Conservation (phyloP, 2,113 vertebrate genomes). For the Chloebia gouldiae region DNA sequence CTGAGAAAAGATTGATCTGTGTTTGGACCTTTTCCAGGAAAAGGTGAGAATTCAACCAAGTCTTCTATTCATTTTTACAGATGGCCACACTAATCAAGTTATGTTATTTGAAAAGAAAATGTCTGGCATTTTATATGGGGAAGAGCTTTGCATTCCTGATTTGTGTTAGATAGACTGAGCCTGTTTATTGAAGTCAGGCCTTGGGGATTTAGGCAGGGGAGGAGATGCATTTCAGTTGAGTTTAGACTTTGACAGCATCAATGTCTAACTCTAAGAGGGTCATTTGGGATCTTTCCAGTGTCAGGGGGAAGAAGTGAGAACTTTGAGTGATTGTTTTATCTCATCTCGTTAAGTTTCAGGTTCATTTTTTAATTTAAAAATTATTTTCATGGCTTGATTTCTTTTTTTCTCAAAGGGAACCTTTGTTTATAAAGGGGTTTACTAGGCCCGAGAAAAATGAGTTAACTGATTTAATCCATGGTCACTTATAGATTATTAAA, state of each 20-base stretch:
- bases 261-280: background rate
- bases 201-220: background rate
- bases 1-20: background rate
- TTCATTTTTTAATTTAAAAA: background rate
- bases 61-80: background rate
- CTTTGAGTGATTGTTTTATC: background rate
- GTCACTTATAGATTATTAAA: background rate
- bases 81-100: background rate
- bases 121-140: background rate
- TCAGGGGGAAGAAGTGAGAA: background rate
- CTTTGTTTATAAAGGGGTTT: background rate
- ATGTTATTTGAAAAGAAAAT: background rate
- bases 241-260: background rate
- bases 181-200: background rate
- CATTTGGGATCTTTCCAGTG: background rate
- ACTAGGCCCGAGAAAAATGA: background rate
- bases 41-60: background rate
- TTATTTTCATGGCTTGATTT: background rate
- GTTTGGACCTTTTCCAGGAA: background rate
- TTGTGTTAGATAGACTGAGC: background rate
- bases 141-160: background rate
- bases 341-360: background rate
- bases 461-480: background rate
- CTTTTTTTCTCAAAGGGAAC: rapidly evolving
- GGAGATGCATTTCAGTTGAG: background rate